Conservation (phyloP, 1,140 invertebrate genomes). For the Cotesia vestalis region DNA sequence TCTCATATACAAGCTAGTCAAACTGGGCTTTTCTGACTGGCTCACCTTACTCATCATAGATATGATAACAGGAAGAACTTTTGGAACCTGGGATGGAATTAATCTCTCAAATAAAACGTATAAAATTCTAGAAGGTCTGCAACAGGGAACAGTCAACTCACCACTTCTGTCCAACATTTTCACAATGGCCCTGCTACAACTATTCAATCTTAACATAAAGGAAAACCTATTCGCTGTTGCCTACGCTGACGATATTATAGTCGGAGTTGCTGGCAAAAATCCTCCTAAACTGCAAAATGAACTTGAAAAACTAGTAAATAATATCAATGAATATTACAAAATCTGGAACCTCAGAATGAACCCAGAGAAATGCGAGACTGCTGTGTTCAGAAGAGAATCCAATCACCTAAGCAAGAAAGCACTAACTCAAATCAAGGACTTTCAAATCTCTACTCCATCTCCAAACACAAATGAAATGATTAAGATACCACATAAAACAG, state of each 20-base stretch:
- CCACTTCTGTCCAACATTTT: conserved; percentile 35
- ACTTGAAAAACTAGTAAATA: conserved; percentile 30
- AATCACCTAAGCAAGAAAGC: neutral
- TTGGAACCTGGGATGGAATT: conserved; percentile 21
- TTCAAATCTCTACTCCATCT: neutral
- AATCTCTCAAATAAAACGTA: neutral
- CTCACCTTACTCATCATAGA: conserved; percentile 4
- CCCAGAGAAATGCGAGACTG: conserved; percentile 6
- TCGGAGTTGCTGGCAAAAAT: neutral
- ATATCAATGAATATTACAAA: conserved; percentile 31
- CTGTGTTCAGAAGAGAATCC: neutral
- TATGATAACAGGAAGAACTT: conserved; percentile 24
- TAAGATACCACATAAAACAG: conserved; percentile 2
- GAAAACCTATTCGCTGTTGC: neutral
- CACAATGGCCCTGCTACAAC: conserved; percentile 18
- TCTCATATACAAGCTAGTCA: conserved; percentile 36
- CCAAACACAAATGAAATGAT: neutral
- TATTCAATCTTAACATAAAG: conserved; percentile 19
- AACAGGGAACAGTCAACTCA: conserved; percentile 32
- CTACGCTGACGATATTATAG: conserved; percentile 42
- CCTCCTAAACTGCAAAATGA: neutral
- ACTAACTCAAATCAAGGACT: neutral
- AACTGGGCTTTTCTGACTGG: conserved; percentile 25
- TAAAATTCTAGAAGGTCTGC: conserved; percentile 18
- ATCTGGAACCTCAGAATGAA: conserved; percentile 35